Conservation (phyloP, 1,140 invertebrate genomes). For the Drosophila orosa region DNA sequence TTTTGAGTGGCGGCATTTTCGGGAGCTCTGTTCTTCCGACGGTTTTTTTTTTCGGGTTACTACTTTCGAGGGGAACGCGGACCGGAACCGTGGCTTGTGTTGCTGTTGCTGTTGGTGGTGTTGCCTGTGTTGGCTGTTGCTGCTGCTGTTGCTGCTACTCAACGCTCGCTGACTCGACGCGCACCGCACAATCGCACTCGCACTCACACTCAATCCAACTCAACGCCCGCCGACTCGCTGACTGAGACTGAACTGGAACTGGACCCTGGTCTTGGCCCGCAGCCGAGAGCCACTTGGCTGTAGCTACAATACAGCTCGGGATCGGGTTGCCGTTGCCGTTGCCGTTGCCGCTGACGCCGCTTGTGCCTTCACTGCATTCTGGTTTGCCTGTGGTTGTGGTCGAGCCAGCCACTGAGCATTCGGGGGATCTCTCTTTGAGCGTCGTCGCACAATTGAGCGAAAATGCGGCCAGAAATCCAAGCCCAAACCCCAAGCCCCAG, state of each 20-base stretch:
- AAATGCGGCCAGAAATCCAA: constrained; percentile 6
- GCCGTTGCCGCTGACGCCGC: constrained; percentile 9
- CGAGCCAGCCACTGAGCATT: constrained; percentile 51
- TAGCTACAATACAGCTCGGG: constrained; percentile 20
- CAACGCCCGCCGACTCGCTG: constrained; percentile 51
- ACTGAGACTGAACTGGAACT: constrained; percentile 60
- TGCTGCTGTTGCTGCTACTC: constrained; percentile 33
- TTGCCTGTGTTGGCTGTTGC: constrained; percentile 21
- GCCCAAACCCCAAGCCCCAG: neutral
- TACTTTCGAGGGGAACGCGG: constrained; percentile 19
- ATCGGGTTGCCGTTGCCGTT: constrained; percentile 44
- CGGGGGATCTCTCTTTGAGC: constrained; percentile 25
- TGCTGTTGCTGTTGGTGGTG: constrained; percentile 26
- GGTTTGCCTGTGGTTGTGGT: constrained; percentile 62
- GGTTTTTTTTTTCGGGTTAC: constrained; percentile 10
- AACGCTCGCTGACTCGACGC: constrained; percentile 55
- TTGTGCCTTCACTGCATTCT: constrained; percentile 43
- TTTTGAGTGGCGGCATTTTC: constrained; percentile 18
- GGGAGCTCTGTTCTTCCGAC: constrained; percentile 29
- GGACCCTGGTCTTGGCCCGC: constrained; percentile 29
- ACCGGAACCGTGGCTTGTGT: constrained; percentile 26
- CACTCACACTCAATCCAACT: constrained; percentile 71
- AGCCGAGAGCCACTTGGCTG: constrained; percentile 52
- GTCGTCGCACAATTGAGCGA: constrained; percentile 62
- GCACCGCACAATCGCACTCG: constrained; percentile 42